These are phyloP conservation scores for Lophotis ruficrista DNA, from an alignment of 2,113 vertebrate genomes.

Conservation along the genomic window DNA sequence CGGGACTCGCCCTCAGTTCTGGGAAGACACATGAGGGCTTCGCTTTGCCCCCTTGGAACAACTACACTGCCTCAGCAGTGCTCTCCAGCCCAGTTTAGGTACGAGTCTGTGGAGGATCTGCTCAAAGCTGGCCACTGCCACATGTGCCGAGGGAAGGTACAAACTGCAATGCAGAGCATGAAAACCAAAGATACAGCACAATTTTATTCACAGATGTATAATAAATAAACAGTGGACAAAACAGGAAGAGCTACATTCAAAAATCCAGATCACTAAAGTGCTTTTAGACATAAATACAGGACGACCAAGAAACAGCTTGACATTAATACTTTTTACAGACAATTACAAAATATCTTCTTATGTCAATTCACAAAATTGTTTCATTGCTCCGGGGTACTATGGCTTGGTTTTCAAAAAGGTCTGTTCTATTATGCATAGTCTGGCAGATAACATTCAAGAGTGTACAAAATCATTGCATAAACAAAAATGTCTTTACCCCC, in stretches of 20 bases:
- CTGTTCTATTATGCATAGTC: conserved; percentile 40
- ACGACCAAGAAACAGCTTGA: conserved; percentile 29
- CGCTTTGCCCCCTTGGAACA: neutral
- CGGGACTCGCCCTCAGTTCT: neutral
- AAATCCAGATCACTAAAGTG: conserved; percentile 70
- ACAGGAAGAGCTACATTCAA: conserved; percentile 67
- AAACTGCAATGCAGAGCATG: neutral
- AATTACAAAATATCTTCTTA: conserved; percentile 49
- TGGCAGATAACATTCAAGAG: conserved; percentile 41
- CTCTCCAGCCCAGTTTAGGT: neutral
- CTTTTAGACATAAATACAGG: conserved; percentile 71
- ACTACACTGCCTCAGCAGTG: neutral
- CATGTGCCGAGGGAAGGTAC: neutral
- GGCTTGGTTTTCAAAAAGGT: conserved; percentile 55
- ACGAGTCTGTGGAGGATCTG: rapidly evolving
- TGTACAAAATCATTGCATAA: conserved; percentile 57
- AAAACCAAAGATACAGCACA: conserved; percentile 56
- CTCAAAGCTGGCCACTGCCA: neutral
- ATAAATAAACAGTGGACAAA: conserved; percentile 74
- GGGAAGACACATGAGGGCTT: neutral
- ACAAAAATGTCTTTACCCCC: neutral
- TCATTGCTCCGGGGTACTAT: conserved; percentile 28
- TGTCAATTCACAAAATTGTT: conserved; percentile 42
- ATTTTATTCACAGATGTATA: conserved; percentile 74
- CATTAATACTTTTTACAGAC: conserved; percentile 59